phyloP scores from a whole-genome alignment of 2,888 invertebrate species.

The Sisyra nigra region DNA sequence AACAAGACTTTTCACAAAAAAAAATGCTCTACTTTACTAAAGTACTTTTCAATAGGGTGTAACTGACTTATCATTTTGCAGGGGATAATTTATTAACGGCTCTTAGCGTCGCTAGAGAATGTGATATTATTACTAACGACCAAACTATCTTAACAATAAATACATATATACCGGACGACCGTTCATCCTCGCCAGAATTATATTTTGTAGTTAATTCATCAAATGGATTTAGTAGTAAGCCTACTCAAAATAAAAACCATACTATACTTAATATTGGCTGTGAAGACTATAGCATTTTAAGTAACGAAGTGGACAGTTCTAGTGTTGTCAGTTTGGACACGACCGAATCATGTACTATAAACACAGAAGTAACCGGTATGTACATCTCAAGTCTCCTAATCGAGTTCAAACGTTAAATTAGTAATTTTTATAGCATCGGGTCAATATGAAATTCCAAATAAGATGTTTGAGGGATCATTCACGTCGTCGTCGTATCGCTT shows the following conservation, averaged over 20 bases:
- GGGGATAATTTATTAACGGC: conserved; percentile 83
- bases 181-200: conserved; percentile 1
- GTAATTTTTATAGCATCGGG: neutral
- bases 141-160: conserved; percentile 27
- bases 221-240: neutral
- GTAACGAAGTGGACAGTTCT: conserved; percentile 26
- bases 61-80: neutral
- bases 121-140: conserved; percentile 52
- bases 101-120: conserved; percentile 79
- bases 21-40: neutral
- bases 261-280: neutral
- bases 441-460: too few relatives aligned
- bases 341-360: conserved; percentile 34
- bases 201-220: conserved; percentile 1
- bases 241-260: neutral
- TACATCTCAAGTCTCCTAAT: neutral
- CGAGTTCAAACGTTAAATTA: too few relatives aligned
- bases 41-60: neutral
- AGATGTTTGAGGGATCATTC: too few relatives aligned
- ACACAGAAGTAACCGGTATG: conserved; percentile 6
- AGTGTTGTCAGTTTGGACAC: conserved; percentile 46
- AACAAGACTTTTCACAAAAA: too few relatives aligned
- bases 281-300: conserved; percentile 10
- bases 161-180: conserved; percentile 2
- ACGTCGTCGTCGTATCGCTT: conserved; percentile 14